These are phyloP conservation scores for Phortica variegata DNA, from an alignment of 1,140 invertebrate genomes.

Conservation along the genomic window DNA sequence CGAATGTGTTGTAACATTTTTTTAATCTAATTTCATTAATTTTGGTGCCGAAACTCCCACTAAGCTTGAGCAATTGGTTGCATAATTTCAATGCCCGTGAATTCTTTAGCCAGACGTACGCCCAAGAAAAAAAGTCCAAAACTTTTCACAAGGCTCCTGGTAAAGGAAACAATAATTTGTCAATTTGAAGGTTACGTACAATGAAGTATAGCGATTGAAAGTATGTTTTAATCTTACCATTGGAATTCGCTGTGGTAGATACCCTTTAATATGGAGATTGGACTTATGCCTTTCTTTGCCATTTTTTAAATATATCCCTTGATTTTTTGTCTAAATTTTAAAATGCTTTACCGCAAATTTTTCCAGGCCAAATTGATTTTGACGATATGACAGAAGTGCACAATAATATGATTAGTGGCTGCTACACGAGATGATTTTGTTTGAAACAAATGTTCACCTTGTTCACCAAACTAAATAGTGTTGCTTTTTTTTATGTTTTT, in stretches of 20 bases:
- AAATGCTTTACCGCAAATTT: too few species aligned
- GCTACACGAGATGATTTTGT: too few species aligned
- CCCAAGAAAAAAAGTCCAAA: constrained; percentile 68
- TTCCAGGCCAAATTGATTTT: too few species aligned
- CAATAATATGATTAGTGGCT: too few species aligned
- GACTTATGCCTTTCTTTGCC: constrained; percentile 36
- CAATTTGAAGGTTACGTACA: constrained; percentile 38
- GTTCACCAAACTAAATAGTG: too few species aligned
- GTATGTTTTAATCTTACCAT: constrained; percentile 54
- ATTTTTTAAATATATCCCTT: constrained; percentile 24
- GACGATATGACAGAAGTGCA: too few species aligned
- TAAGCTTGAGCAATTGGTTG: constrained; percentile 58
- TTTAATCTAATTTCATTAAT: constrained; percentile 18
- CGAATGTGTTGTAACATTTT: too few species aligned
- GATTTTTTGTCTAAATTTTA: constrained; percentile 1
- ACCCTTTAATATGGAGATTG: constrained; percentile 49
- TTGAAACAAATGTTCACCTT: too few species aligned
- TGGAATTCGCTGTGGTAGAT: constrained; percentile 62
- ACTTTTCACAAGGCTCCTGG: constrained; percentile 71
- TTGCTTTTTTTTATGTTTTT: too few species aligned
- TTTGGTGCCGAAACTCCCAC: constrained; percentile 34
- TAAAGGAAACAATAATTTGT: constrained; percentile 32
- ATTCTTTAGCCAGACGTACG: constrained; percentile 68
- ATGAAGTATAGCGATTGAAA: neutral
- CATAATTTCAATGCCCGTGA: constrained; percentile 66